Conservation (phyloP, 1,140 invertebrate species). For the Leptonema lineaticorne region DNA sequence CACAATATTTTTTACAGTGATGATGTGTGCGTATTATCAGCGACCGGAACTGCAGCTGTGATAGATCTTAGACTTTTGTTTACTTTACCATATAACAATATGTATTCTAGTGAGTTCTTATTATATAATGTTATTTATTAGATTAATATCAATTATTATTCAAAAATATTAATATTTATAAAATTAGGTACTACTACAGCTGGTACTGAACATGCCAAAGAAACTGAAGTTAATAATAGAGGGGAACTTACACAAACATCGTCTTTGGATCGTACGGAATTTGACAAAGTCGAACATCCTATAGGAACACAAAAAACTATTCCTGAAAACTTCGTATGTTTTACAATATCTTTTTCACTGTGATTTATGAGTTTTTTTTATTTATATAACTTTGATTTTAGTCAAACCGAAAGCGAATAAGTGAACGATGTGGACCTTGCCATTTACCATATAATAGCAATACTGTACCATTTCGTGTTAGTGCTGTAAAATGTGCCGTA, state of each 20-base stretch:
- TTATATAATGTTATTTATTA: background rate
- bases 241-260: conserved; percentile 37
- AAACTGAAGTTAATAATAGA: conserved; percentile 17
- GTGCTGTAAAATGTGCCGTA: conserved; percentile 62
- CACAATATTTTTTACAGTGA: conserved; percentile 63
- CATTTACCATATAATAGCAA: conserved; percentile 79
- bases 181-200: no score
- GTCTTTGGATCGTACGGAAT: conserved; percentile 39
- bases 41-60: conserved; percentile 89
- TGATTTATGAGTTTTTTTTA: background rate
- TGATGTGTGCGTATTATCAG: conserved; percentile 92
- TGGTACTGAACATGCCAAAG: background rate
- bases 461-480: conserved; percentile 67
- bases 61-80: conserved; percentile 50
- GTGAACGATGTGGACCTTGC: conserved; percentile 59
- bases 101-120: background rate
- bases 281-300: conserved; percentile 36
- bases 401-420: background rate
- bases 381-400: background rate
- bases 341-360: no score
- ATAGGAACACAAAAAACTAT: conserved; percentile 22
- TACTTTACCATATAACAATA: conserved; percentile 2
- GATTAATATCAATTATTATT: background rate
- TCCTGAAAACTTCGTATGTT: conserved; percentile 24
- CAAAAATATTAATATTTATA: background rate